Evolutionary conservation across 2,888 invertebrate genomes (phyloP).

Genomic region (Brachycybe producta): DNA sequence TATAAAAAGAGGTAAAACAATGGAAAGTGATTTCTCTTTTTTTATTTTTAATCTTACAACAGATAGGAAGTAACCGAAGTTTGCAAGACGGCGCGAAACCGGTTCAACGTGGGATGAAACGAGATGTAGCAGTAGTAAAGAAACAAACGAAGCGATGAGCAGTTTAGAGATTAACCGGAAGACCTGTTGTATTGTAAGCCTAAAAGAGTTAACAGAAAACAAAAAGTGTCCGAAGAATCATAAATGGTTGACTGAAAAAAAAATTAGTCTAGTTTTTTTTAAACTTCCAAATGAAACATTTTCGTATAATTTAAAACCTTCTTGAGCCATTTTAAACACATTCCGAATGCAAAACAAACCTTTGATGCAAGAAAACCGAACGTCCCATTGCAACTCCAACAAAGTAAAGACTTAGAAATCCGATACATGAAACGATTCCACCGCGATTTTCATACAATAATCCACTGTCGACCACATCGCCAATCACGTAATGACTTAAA

Average conservation of each 20-base stretch:
- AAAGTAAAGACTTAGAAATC: constrained; percentile 7
- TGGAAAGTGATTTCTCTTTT: too few relatives aligned
- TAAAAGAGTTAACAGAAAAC: too few relatives aligned
- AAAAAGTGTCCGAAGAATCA: background rate
- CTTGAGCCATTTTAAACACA: too few relatives aligned
- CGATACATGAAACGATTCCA: constrained; percentile 7
- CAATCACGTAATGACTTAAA: background rate
- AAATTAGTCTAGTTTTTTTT: background rate
- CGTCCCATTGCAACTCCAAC: background rate
- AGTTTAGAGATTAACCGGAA: background rate
- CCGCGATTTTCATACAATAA: constrained; percentile 3
- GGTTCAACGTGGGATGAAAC: background rate
- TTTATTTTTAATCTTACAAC: too few relatives aligned
- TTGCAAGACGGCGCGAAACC: too few relatives aligned
- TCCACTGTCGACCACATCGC: background rate
- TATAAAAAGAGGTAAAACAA: too few relatives aligned
- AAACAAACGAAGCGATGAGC: background rate
- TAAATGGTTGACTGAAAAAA: background rate
- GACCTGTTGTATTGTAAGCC: too few relatives aligned
- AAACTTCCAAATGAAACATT: too few relatives aligned
- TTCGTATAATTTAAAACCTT: too few relatives aligned
- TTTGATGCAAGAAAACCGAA: background rate
- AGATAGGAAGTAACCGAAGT: too few relatives aligned
- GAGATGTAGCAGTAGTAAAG: background rate
- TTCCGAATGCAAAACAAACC: too few relatives aligned